Evolutionary conservation across 2,797 vertebrate genomes (phyloP), one percentile per base, ranked within the genome.

Genomic region (Oryzias dopingdopingensis): DNA sequence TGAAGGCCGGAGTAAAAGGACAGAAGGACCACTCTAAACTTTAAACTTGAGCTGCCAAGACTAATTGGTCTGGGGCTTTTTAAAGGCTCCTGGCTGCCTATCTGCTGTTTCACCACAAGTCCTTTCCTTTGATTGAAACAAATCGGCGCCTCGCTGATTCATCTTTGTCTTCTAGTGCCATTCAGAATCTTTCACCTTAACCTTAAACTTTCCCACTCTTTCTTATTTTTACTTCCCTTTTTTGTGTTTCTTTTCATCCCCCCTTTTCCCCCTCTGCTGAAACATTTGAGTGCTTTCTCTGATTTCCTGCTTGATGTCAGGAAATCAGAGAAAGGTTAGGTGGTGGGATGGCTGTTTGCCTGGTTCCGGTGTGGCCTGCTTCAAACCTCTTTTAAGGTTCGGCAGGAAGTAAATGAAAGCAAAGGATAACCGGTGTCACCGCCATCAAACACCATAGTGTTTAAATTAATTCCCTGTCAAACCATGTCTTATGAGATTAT

Each of bases 311-410:
- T 76, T 76, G 70, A 81, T 77, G 72, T 14, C 59, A 52, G 70
- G 60, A 75, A 85, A 82, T 81, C 20, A 22, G 20, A 22, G 32
- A 83, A 81, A 87, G 77, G 79, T 80, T 81, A 69, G 67, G 20
- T 5, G 15, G 67, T 62, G 55, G 49, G 72, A 74, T 72, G 70
- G 67, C 71, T 70, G 70, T 68, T 60, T 7, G 63, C 45, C 52
- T 23, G 57, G 52, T 74, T 71, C 76, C 20, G 17, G 57, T 65
- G 57, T 74, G 64, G 51, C 70, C 59, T 13, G 55, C 56, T 77
- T 65, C 50, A 55, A 67, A 52, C 73, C 66, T 58, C 50, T 73
- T 52, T 59, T 80, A 84, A 84, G 70, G 81, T 83, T 63, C 64
- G 15, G 69, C 70, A 65, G 75, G 62, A 80, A 79, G 74, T 0